Base-by-base conservation (phyloP, 1,140 invertebrate genomes). In the Anthonomus grandis region DNA sequence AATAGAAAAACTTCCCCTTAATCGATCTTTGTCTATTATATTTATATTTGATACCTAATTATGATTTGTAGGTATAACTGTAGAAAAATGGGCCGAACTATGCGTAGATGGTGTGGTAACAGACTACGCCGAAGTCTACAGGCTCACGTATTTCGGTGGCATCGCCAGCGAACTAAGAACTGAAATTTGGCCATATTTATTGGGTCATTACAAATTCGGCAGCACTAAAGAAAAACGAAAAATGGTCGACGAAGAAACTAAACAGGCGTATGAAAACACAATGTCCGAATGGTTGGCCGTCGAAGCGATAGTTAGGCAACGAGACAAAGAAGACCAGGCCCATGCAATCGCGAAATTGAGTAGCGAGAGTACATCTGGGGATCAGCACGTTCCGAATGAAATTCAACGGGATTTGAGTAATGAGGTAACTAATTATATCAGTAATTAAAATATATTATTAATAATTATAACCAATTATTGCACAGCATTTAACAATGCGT, bases 251-350 rank as follows among this genome's bases (percentile, higher is more conserved):
- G 73, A 79, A 57, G 75, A 77, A 39, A 83, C 86, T 52, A 79
- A 83, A 61, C 82, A 86, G 46, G 81, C 84, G 57, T 71, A 93
- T 66, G 92, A 95, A 75, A 86, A 88, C 5, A 90, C 86, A 2
- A 93, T 94, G 90, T 92, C 90, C 0, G 93, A 95, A 70, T 97
- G 94, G 94, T 73, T 93, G 45, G 91, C 90, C 1, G 90, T 96
- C 0, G 94, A 96, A 71, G 91, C 91, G 0, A 94, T 95, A 54
- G 90, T 95, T 0, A 72, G 85, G 53, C 91, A 95, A 70, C 70
- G 86, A 54, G 93, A 97, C 67, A 86, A 89, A 52, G 83, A 85
- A 67, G 80, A 79, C 23, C 83, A 83, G 1, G 82, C 82, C 0
- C 77, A 81, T 10, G 83, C 82, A 9, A 82, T 85, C 49, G 83